Conservation (phyloP, 2,888 invertebrate genomes). For the Drosophila pullipes region DNA sequence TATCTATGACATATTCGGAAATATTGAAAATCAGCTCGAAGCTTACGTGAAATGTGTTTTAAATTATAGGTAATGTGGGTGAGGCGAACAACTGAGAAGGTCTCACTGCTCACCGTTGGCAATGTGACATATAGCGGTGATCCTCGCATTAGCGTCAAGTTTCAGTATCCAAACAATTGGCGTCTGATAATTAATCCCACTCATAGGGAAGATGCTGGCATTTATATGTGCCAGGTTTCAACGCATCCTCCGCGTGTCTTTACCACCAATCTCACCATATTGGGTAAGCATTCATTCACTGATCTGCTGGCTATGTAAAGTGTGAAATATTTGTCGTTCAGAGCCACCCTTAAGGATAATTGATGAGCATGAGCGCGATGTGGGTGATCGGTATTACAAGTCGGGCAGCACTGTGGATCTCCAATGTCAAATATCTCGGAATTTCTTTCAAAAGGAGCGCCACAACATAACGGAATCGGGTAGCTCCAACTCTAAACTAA, state of each 20-base stretch:
- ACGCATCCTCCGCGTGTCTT: conserved; percentile 92
- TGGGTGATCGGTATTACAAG: conserved; percentile 90
- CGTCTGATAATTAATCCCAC: conserved; percentile 90
- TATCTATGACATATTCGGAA: neutral
- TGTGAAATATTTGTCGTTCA: conserved; percentile 79
- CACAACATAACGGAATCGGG: conserved; percentile 62
- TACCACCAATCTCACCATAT: conserved; percentile 90
- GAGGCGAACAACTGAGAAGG: conserved; percentile 88
- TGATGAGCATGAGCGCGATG: conserved; percentile 90
- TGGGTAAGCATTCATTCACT: conserved; percentile 86
- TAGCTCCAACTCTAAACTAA: conserved; percentile 25
- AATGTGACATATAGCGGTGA: conserved; percentile 89
- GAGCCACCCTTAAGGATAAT: conserved; percentile 90
- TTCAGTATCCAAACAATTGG: conserved; percentile 91
- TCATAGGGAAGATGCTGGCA: conserved; percentile 89
- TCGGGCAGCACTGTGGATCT: conserved; percentile 91
- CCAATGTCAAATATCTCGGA: conserved; percentile 87
- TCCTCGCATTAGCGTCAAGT: conserved; percentile 88
- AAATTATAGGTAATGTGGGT: conserved; percentile 89
- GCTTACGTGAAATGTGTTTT: neutral
- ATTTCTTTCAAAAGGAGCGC: conserved; percentile 84
- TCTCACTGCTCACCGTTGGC: conserved; percentile 89
- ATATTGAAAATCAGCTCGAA: neutral
- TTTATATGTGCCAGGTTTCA: conserved; percentile 93
- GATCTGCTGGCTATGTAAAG: no score